Base-by-base conservation (phyloP, 2,113 vertebrate genomes). In the Lepisosteus oculatus region DNA sequence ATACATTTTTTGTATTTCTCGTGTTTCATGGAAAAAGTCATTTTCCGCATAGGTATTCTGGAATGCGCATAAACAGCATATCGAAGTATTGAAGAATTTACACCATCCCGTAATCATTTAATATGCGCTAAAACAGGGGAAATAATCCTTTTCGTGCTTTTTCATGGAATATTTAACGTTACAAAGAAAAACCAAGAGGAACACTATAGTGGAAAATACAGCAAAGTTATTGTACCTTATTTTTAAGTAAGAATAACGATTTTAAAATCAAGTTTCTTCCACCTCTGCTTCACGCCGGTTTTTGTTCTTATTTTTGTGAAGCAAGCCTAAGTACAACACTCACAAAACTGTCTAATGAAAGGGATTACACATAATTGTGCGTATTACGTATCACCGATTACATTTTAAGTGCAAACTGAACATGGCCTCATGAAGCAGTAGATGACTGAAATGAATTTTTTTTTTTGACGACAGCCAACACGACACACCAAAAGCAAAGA, bases 71-170 rank as follows among this genome's bases (percentile, higher is more conserved):
- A 85, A 85, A 85, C 86, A 86, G 85, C 77, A 81, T 84, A 82
- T 83, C 85, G 81, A 85, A 88, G 86, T 83, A 87, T 84, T 91
- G 29, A 29, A 29, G 29, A 91, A 90, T 88, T 87, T 85, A 89
- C 84, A 86, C 83, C 85, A 84, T 87, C 88, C 85, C 86, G 85
- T 85, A 91, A 91, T 91, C 88, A 90, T 91, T 91, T 87, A 87
- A 89, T 88, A 91, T 79, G 85, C 89, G 86, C 82, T 90, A 85
- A 89, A 84, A 87, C 89, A 87, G 87, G 88, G 90, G 1, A 87
- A 83, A 79, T 81, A 84, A 80, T 82, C 69, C 83, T 84, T 76
- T 41, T 84, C 15, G 29, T 55, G 12, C 67, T 68, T 17, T 56
- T 14, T 54, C 51, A n/a, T 4, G 7, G 56, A n/a, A 12, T 59